phyloP scores from a whole-genome alignment of 2,113 vertebrate genomes.

The Dasyurus viverrinus region DNA sequence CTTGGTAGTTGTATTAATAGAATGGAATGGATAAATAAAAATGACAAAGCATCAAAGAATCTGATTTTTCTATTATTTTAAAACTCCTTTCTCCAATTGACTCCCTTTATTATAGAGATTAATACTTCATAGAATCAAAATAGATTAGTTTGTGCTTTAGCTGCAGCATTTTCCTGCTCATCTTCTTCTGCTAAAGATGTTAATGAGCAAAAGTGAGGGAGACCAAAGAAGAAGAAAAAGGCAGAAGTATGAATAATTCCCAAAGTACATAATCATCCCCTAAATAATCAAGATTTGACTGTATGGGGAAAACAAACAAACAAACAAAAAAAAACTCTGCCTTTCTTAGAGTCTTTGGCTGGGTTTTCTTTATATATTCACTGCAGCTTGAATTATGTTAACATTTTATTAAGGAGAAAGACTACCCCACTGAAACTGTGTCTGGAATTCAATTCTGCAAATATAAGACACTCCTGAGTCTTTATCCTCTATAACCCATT shows the following conservation, averaged over 20 bases:
- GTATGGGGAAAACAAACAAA: conserved; percentile 4
- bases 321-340: background rate
- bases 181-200: background rate
- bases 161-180: background rate
- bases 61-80: background rate
- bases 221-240: background rate
- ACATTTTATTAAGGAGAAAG: conserved; percentile 37
- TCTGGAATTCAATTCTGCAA: conserved; percentile 14
- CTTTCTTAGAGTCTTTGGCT: conserved; percentile 2
- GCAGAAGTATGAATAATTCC: background rate
- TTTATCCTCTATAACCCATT: background rate
- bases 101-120: background rate
- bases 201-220: background rate
- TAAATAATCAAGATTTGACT: conserved; percentile 31
- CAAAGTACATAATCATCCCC: conserved; percentile 6
- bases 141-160: background rate
- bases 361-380: background rate
- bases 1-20: no score
- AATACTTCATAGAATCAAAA: background rate
- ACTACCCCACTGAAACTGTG: background rate
- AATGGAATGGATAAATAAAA: background rate
- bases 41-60: background rate
- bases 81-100: background rate
- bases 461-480: background rate
- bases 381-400: conserved; percentile 33